Evolutionary conservation across 2,888 invertebrate genomes (phyloP), one percentile per base, ranked within the genome.

Genomic region (Eurois occulta): DNA sequence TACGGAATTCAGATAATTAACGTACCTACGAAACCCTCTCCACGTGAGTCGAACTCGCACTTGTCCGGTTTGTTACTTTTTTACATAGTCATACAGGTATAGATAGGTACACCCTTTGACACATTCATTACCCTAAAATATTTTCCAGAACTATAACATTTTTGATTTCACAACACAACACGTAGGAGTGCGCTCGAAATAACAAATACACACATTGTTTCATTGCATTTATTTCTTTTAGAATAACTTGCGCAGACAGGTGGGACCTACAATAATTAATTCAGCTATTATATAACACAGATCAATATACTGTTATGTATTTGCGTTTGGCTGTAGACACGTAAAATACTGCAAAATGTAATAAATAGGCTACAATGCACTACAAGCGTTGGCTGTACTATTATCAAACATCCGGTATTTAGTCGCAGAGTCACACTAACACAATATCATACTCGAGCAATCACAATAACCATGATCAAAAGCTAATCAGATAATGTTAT

Each of bases 171-270:
- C 43, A 38, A 38, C 16, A 11, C n/a, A 21, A 21, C 13, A 52
- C 4, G 38, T 28, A 38, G 43, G 41, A 21, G 24, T 28, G 6
- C 24, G 21, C 35, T 58, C 18, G 11, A 67, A 84, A 86, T 86
- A 52, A 84, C 60, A 84, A 64, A 55, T 41, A 75, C 28, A 62
- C 18, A 46, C 13, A 72, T 80, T 69, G 38, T 83, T 85, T 75
- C 65, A 87, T 83, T 83, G 79, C 68, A 75, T 87, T 87, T 87
- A 87, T 87, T 87, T 77, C 75, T 83, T 80, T 75, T 66, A 80
- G 72, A 84, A 85, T 85, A 80, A 85, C 78, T 78, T 80, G 86
- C 86, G 83, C 77, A 76, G 69, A 75, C 72, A 73, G 72, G 85
- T 84, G 81, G 65, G 86, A 72, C 62, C 82, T 86, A 86, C 72